Conservation (phyloP, 2,888 invertebrate species). For the Agrotis clavis region DNA sequence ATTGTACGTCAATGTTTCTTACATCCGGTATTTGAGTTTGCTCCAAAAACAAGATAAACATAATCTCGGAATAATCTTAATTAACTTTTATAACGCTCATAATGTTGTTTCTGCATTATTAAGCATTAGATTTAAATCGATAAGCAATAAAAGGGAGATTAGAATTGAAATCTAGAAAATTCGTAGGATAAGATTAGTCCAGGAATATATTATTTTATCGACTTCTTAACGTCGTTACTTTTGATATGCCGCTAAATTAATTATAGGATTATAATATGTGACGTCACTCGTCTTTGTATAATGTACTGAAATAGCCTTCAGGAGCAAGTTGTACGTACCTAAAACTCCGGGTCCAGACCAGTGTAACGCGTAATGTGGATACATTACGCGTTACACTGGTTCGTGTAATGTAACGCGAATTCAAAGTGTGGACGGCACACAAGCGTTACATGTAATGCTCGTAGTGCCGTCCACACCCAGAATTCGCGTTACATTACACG, state of each 20-base stretch:
- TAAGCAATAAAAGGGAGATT: slow-evolving; percentile 14
- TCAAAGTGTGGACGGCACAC: too few species aligned
- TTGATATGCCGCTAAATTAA: slow-evolving; percentile 17
- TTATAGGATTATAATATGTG: not conserved
- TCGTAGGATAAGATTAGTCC: slow-evolving; percentile 2
- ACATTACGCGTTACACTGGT: too few species aligned
- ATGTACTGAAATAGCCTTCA: not conserved
- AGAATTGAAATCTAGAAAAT: not conserved
- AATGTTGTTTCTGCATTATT: slow-evolving; percentile 14
- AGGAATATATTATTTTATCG: not conserved
- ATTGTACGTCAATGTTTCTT: too few species aligned
- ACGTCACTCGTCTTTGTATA: not conserved
- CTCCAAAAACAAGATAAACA: slow-evolving; percentile 1
- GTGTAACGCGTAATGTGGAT: too few species aligned
- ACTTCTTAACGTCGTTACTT: not conserved
- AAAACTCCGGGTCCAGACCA: too few species aligned
- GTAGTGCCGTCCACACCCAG: too few species aligned
- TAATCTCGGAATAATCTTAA: slow-evolving; percentile 11
- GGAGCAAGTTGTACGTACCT: not conserved
- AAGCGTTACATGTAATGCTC: too few species aligned
- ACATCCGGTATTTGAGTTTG: not conserved
- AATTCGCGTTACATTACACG: too few species aligned
- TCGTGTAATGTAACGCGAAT: too few species aligned
- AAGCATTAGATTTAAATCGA: slow-evolving; percentile 15
- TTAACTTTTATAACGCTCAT: not conserved